Conservation (phyloP, 2,113 vertebrate species). For the Thryonomys swinderianus region DNA sequence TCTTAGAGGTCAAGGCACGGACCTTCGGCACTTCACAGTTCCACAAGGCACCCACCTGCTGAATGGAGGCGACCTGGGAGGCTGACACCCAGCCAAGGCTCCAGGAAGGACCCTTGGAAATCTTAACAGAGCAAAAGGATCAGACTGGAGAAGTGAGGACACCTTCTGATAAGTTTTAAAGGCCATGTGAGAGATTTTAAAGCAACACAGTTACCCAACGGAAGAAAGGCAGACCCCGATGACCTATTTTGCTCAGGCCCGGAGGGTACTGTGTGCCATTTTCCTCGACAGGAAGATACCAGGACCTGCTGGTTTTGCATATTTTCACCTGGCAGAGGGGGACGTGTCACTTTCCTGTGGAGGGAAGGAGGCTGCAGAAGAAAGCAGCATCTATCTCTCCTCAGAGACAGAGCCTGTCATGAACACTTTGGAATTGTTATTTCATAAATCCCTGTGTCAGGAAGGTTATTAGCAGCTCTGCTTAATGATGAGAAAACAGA, state of each 20-base stretch:
- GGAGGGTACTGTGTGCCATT: not conserved
- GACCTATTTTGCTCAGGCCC: not conserved
- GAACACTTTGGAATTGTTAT: not conserved
- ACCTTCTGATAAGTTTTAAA: not conserved
- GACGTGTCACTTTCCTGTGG: not conserved
- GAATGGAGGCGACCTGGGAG: not conserved
- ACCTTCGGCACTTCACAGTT: not conserved
- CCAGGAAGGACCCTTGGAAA: not conserved
- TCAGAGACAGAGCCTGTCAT: not conserved
- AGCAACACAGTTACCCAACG: not conserved
- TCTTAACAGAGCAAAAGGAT: not conserved
- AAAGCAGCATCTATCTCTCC: not conserved
- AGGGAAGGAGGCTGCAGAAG: not conserved
- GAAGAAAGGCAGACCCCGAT: not conserved
- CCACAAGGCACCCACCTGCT: rapidly evolving
- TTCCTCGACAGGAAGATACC: not conserved
- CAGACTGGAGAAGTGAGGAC: too few species aligned
- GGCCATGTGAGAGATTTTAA: rapidly evolving
- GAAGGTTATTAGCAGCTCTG: not conserved
- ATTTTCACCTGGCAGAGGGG: not conserved
- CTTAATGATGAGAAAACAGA: not conserved
- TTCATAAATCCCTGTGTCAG: not conserved
- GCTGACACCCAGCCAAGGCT: not conserved
- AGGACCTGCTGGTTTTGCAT: not conserved
- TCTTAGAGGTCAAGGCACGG: not conserved